These are phyloP conservation scores for Pinna nobilis DNA, from an alignment of 1,140 invertebrate genomes.

Conservation along the genomic window DNA sequence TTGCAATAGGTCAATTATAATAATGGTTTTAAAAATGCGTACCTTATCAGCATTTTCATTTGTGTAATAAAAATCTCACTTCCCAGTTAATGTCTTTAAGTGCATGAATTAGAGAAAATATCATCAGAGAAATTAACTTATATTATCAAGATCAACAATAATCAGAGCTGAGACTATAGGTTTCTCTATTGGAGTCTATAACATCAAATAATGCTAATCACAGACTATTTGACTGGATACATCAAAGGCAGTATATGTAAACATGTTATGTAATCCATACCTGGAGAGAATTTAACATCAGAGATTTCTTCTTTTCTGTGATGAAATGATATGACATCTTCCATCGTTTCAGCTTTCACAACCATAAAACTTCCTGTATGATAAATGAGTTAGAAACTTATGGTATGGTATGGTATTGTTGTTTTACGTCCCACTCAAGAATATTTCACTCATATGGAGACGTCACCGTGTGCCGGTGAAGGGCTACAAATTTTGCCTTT, in stretches of 20 bases:
- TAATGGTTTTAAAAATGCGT: too few relatives aligned
- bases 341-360: slow-evolving; percentile 69
- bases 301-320: slow-evolving; percentile 75
- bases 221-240: too few relatives aligned
- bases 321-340: slow-evolving; percentile 68
- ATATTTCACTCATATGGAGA: not conserved
- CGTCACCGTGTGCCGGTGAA: too few relatives aligned
- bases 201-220: too few relatives aligned
- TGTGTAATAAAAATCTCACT: too few relatives aligned
- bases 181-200: too few relatives aligned
- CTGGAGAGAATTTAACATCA: slow-evolving; percentile 74
- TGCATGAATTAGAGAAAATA: too few relatives aligned
- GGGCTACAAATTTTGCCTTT: too few relatives aligned
- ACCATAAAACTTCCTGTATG: slow-evolving; percentile 73
- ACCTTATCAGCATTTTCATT: too few relatives aligned
- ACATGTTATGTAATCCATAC: slow-evolving; percentile 40
- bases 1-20: too few relatives aligned
- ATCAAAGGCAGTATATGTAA: not conserved
- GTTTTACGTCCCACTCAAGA: not conserved
- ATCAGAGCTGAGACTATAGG: not conserved
- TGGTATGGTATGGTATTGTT: not conserved
- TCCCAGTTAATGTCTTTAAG: too few relatives aligned
- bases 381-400: slow-evolving; percentile 10
- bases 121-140: too few relatives aligned
- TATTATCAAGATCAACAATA: not conserved